Evolutionary conservation across 2,113 vertebrate species (phyloP), one percentile per base, ranked within the genome.

Genomic region (Notothenia coriiceps): DNA sequence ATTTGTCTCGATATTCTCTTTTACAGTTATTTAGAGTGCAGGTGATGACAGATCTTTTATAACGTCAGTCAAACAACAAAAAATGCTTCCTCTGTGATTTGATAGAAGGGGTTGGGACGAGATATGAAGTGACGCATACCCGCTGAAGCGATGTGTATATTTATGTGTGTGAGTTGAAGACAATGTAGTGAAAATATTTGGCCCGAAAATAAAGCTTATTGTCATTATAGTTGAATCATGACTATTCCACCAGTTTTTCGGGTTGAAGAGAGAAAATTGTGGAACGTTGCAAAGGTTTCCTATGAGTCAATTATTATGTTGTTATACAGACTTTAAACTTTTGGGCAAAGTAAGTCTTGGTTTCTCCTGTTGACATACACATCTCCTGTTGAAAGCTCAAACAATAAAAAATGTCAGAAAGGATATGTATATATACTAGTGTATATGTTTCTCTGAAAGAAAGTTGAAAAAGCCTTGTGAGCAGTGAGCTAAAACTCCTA

Each of bases 61-160:
- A 63, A 65, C 57, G 14, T 69, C 43, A 49, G 55, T 67, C 29
- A 29, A 69, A 15, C 47, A 65, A 64, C 51, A 70, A 5, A 20
- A 70, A 54, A 70, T 25, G 25, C 40, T 50, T 15, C 68, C 10
- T 65, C 29, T 70, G 56, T 33, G 70, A 52, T 68, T 64, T 71
- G 35, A 74, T 56, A 0, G 2, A 62, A 43, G 15, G 5, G 12
- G 1, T 60, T 17, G 47, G 49, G 69, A 74, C 5, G 10, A 67
- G 40, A 73, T 81, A 60, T 33, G 22, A 82, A 66, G 22, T 69
- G 12, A 66, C 55, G 11, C 35, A 47, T n/a, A 20, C 10, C 49
- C 1, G 56, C 73, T 49, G 9, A 56, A 29, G 60, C 52, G 13
- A 50, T 20, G 43, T 54, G 59, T 18, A 54, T 70, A 40, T 66